phyloP scores from a whole-genome alignment of 2,113 vertebrate genomes.

The Butorides virescens region DNA sequence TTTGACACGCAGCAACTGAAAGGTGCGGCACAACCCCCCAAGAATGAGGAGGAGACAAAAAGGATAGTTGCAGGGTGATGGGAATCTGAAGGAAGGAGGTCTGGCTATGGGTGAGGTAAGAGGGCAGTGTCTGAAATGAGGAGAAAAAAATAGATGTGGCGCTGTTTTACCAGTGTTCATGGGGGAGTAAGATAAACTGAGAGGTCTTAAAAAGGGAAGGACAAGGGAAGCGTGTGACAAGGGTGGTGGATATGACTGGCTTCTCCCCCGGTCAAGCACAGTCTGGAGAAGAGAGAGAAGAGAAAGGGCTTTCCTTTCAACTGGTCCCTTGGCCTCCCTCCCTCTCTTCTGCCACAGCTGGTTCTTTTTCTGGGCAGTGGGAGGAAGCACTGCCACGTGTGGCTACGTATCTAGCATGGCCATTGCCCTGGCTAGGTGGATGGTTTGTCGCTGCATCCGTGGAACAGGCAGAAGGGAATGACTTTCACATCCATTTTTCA shows the following conservation, averaged over 20 bases:
- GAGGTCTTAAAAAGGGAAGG: neutral
- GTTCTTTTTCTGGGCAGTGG: neutral
- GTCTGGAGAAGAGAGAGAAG: neutral
- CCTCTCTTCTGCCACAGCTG: neutral
- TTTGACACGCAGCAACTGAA: neutral
- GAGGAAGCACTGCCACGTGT: neutral
- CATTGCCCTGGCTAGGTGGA: neutral
- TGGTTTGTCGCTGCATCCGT: rapidly evolving
- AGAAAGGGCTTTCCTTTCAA: neutral
- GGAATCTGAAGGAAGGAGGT: neutral
- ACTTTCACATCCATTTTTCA: neutral
- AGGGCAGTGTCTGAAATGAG: neutral
- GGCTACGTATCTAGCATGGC: neutral
- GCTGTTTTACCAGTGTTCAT: neutral
- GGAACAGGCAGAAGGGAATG: neutral
- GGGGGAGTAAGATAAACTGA: neutral
- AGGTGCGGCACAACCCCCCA: neutral
- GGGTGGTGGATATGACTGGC: neutral
- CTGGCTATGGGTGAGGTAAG: neutral
- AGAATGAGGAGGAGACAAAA: neutral
- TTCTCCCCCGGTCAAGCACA: neutral
- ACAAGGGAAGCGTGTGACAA: rapidly evolving
- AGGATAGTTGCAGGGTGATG: rapidly evolving
- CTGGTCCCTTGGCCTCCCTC: neutral
- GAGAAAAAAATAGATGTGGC: neutral